Percentiles rank a stretch among this genome's conserved stretches.
These are phyloP conservation scores for Muntiacus reevesi DNA, from an alignment of 2,113 vertebrate genomes.

Conservation along the genomic window DNA sequence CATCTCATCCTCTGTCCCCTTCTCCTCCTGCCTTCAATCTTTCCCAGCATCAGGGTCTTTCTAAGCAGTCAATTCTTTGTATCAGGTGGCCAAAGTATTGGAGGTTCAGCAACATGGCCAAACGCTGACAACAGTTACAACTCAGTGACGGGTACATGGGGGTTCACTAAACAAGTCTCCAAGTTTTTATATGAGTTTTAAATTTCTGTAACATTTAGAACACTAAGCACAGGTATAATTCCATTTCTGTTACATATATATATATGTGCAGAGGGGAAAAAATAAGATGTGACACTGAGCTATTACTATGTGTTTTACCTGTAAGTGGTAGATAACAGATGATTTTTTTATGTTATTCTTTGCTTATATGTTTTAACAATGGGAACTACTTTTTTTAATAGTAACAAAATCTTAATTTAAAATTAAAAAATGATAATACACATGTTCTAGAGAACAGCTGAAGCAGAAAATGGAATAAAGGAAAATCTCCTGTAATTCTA, in stretches of 20 bases:
- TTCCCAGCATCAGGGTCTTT: background rate
- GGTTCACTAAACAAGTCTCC: background rate
- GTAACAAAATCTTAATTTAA: background rate
- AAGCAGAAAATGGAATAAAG: background rate
- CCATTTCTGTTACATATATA: background rate
- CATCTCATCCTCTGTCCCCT: background rate
- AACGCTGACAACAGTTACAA: background rate
- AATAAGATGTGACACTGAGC: background rate
- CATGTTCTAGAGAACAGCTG: background rate
- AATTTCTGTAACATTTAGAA: constrained; percentile 8
- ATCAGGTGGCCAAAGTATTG: background rate
- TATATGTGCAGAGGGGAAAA: background rate
- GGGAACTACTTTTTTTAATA: background rate
- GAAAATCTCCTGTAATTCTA: background rate
- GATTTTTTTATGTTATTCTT: background rate
- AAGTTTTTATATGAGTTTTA: background rate
- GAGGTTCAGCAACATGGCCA: background rate
- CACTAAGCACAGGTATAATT: background rate
- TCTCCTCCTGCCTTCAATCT: background rate
- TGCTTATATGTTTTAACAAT: background rate
- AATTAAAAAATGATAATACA: background rate
- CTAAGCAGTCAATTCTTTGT: background rate
- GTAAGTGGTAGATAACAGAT: background rate
- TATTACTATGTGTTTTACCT: background rate
- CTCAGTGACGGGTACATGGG: background rate